Evolutionary conservation across 23 tunicate species (phyloP), one percentile per base, ranked within the genome.

Genomic region (Trididemnum miniatum): DNA sequence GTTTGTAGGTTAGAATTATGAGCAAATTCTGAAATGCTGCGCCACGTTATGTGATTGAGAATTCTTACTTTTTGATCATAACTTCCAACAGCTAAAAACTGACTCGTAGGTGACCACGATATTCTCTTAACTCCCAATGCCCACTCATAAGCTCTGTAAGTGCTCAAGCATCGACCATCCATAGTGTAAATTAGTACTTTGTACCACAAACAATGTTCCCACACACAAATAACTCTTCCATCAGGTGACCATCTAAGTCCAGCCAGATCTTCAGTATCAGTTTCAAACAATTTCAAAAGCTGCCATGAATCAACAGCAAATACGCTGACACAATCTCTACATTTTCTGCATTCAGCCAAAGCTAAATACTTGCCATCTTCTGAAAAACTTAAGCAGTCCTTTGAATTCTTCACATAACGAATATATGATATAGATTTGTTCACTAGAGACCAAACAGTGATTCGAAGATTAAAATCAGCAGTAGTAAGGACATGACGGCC

Each of bases 341-440:
- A 88, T 59, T 93, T 93, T 62, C 98, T 72, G 74, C 89, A 71
- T 81, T 93, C 98, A 25, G 82, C 98, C 18, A 93, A 65, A 18
- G 98, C 98, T 30, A 93, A 59, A 57, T 93, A 93, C 34, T 93
- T 93, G 15, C 98, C 98, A 74, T 80, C 87, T 20, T 80, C 76
- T 22, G 93, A 84, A 75, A 93, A 93, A 60, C 90, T 85, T 37
- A 93, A 60, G 73, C 98, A 88, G 44, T 93, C 98, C 80, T 88
- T 88, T 76, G 98, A 80, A 60, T 93, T 93, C 62, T 93, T 93
- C 34, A 88, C 83, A 63, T 76, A 93, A 0, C 98, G 84, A 49
- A 93, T 93, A 52, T 93, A 93, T 3, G 98, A 93, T 24, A 93
- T 91, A 3, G 98, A 93, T 65, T 93, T 93, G 73, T 93, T 93